Percentiles rank a stretch among this genome's conserved stretches.
These are phyloP conservation scores for Chloebia gouldiae DNA, from an alignment of 2,113 vertebrate species.

Conservation along the genomic window DNA sequence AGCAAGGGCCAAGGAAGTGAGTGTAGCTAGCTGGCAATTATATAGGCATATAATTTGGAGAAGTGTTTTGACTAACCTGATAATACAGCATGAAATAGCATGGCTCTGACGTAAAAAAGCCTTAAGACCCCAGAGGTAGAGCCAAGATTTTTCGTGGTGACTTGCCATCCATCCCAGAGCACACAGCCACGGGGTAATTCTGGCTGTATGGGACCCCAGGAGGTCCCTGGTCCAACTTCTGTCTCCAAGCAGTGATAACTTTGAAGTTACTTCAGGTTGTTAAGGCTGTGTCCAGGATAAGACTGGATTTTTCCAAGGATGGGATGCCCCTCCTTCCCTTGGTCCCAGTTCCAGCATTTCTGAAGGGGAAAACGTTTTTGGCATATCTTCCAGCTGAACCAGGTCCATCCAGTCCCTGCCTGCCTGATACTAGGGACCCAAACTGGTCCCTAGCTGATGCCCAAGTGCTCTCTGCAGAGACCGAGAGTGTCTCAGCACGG, in stretches of 20 bases:
- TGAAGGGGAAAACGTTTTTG: neutral
- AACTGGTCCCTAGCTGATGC: neutral
- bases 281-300: neutral
- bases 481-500: neutral
- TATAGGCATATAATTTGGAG: neutral
- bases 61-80: constrained; percentile 52
- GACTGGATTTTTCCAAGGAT: neutral
- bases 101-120: neutral
- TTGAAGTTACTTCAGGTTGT: neutral
- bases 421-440: neutral
- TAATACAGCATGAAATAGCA: constrained; percentile 36
- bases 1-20: constrained; percentile 32
- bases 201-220: neutral
- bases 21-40: neutral
- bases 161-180: neutral
- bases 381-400: neutral
- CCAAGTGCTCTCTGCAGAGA: neutral
- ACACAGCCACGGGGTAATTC: neutral
- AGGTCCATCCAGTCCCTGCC: neutral
- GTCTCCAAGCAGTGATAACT: neutral
- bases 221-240: neutral
- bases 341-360: neutral
- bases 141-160: constrained; percentile 7
- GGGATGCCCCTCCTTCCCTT: neutral
- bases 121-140: neutral